phyloP scores from a whole-genome alignment of 2,888 invertebrate species.

The Autographa pulchrina region DNA sequence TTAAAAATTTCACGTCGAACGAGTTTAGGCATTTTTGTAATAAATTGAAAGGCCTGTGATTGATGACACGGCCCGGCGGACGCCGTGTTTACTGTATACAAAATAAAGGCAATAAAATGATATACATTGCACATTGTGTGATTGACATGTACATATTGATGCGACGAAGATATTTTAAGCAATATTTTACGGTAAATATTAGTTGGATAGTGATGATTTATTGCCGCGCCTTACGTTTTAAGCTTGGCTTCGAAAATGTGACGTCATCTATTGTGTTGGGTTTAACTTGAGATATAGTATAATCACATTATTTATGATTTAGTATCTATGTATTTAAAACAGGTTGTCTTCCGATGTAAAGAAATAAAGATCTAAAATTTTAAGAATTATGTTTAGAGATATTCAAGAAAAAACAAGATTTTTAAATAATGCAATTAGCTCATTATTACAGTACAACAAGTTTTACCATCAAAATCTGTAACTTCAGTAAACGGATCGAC shows the following conservation, averaged over 20 bases:
- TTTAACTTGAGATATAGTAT: neutral
- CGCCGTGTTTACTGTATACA: constrained; percentile 55
- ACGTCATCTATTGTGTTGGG: neutral
- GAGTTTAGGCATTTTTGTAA: constrained; percentile 74
- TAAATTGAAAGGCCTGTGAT: constrained; percentile 77
- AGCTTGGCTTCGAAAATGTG: neutral
- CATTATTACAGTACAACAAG: neutral
- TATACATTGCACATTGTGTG: constrained; percentile 58
- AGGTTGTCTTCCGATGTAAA: too few species aligned
- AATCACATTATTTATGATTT: neutral
- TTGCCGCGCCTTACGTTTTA: constrained; percentile 6
- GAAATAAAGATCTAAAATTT: too few species aligned
- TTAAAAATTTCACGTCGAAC: constrained; percentile 61
- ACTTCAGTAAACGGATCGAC: constrained; percentile 6
- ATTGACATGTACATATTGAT: constrained; percentile 61
- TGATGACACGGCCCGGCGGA: constrained; percentile 66
- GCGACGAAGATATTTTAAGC: constrained; percentile 43
- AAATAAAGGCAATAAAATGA: constrained; percentile 66
- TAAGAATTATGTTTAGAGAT: too few species aligned
- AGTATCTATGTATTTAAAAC: neutral
- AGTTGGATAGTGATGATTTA: constrained; percentile 40
- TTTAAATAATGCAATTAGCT: too few species aligned
- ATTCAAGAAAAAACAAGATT: too few species aligned
- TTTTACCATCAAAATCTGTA: neutral
- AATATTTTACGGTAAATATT: constrained; percentile 40